Conservation (phyloP, 2,888 invertebrate genomes). For the Steromphala cineraria region DNA sequence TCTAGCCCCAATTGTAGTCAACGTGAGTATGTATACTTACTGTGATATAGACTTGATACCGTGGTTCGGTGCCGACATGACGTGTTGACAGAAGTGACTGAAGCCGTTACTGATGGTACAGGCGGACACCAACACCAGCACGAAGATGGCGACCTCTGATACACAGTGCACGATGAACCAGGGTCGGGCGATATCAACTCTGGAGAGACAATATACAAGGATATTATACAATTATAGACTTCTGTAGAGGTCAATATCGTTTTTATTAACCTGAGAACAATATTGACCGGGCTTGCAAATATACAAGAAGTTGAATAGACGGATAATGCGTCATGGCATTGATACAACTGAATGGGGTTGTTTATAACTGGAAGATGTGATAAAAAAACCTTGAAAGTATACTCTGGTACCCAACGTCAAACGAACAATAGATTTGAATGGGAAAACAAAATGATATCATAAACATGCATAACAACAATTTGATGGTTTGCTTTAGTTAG, state of each 20-base stretch:
- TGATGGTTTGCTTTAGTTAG: too few species aligned
- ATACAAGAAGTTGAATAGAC: too few species aligned
- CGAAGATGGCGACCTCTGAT: conserved; percentile 31
- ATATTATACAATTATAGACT: too few species aligned
- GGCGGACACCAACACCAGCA: conserved; percentile 41
- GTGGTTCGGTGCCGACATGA: conserved; percentile 23
- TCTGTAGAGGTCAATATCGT: too few species aligned
- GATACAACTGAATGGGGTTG: neutral
- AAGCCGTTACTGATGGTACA: conserved; percentile 42
- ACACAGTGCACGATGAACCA: conserved; percentile 38
- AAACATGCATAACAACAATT: too few species aligned
- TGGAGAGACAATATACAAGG: conserved; percentile 13
- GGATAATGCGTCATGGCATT: too few species aligned
- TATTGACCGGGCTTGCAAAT: too few species aligned
- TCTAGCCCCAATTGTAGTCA: too few species aligned
- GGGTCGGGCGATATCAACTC: conserved; percentile 38
- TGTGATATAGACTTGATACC: neutral
- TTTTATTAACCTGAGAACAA: too few species aligned
- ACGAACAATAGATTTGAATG: neutral
- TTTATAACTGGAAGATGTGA: neutral
- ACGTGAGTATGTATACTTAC: too few species aligned
- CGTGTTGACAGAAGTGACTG: conserved; percentile 32
- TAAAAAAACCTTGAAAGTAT: neutral
- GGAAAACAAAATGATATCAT: too few species aligned
- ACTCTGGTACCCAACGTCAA: neutral